Evolutionary conservation across 2,888 invertebrate species (phyloP), one percentile per base, ranked within the genome.

Genomic region (Spicauda simplicius): DNA sequence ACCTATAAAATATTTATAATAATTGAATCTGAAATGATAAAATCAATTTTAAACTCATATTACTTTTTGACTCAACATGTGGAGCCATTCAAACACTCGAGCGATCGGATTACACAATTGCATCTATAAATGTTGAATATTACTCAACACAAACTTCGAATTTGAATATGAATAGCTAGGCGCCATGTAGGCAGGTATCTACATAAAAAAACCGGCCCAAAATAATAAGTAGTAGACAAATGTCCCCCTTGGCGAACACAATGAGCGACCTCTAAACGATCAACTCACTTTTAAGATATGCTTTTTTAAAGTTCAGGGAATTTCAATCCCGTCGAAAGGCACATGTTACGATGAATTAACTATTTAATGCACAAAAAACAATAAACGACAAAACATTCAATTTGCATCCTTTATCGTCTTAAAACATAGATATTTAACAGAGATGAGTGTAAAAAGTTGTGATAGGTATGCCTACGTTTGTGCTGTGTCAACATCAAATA

Each of bases 151-250:
- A 82, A 88, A 84, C 85, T 82, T 82, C 78, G 78, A 81, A 92
- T 93, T 93, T 91, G 86, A 91, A 93, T 93, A 91, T 88, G 90
- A 93, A 92, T 92, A 86, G 90, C 79, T 85, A 88, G 85, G 91
- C 92, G 92, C 93, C 91, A 91, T 85, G 87, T 88, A 89, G 88
- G 86, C 90, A 91, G 90, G 86, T 88, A 67, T 67, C 60, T 67
- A 90, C 87, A 87, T 86, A 88, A 88, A 90, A 88, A 91, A 91
- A 90, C 92, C 88, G 91, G 91, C 85, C 85, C 87, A 81, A 86
- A 84, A 89, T 88, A 87, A 84, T 84, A 84, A 90, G 66, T 87
- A 80, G 84, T 84, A 90, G 91, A 91, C 88, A 88, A 91, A 90
- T 91, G 91, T 90, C 87, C 87, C 84, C 84, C 81, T 84, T 80